Evolutionary conservation across 2,797 vertebrate genomes (phyloP).

Genomic region (Oreochromis mossambicus): DNA sequence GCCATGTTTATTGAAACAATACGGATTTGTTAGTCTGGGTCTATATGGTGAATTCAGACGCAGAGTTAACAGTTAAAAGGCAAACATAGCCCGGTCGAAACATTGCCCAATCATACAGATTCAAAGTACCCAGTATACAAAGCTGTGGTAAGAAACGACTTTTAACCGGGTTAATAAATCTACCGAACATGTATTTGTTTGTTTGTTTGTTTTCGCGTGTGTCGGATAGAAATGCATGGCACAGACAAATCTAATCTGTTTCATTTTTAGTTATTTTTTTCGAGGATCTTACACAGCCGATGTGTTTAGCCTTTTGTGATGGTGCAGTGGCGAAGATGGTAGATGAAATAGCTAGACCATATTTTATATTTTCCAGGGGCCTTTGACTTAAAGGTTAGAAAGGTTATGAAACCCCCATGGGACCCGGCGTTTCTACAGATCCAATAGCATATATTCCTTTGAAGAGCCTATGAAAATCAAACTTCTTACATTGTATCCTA

Average conservation of each 20-base stretch:
- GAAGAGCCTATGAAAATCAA: conserved; percentile 50
- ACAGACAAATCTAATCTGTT: background rate
- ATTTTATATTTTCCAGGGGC: conserved; percentile 46
- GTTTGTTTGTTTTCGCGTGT: conserved; percentile 2
- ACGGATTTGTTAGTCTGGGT: conserved; percentile 38
- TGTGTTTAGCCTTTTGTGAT: conserved; percentile 8
- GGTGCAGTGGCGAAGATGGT: conserved; percentile 1
- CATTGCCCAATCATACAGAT: background rate
- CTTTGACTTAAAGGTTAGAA: conserved; percentile 56
- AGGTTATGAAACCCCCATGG: conserved; percentile 52
- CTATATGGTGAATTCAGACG: conserved; percentile 44
- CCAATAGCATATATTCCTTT: conserved; percentile 47
- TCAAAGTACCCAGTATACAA: background rate
- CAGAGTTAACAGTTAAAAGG: conserved; percentile 8
- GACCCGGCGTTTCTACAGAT: conserved; percentile 47
- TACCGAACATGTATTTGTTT: background rate
- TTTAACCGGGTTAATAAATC: conserved; percentile 10
- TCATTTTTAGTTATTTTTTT: background rate
- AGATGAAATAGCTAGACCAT: conserved; percentile 32
- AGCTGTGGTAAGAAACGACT: background rate
- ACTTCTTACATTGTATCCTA: conserved; percentile 47
- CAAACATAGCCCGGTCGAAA: background rate
- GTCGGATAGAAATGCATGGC: conserved; percentile 11
- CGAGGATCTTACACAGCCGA: background rate
- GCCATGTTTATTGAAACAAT: conserved; percentile 63